phyloP scores from a whole-genome alignment of 2,888 invertebrate species.

The Hipparchia semele region DNA sequence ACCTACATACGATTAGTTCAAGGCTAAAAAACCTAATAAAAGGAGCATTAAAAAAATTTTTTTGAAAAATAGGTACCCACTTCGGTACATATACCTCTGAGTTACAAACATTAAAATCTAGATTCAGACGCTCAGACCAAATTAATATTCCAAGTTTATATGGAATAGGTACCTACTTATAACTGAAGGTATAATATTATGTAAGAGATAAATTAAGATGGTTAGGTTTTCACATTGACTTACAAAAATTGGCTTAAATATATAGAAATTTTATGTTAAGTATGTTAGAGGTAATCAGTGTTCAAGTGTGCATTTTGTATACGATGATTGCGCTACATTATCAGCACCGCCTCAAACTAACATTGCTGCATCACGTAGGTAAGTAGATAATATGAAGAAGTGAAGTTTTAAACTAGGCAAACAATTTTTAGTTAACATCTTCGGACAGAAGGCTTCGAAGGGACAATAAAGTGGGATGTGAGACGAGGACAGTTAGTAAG shows the following conservation, averaged over 20 bases:
- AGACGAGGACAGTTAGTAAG: slow-evolving; percentile 78
- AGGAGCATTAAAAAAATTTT: no score
- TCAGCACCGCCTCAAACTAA: slow-evolving; percentile 22
- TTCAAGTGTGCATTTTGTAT: slow-evolving; percentile 4
- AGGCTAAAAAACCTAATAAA: no score
- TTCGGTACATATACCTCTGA: no score
- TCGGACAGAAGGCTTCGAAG: slow-evolving; percentile 79
- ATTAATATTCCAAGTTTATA: no score
- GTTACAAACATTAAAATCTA: neutral
- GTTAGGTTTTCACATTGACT: neutral
- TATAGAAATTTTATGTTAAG: neutral
- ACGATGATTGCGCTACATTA: slow-evolving; percentile 7
- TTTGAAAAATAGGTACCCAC: no score
- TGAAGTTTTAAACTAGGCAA: slow-evolving; percentile 64
- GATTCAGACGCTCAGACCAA: neutral
- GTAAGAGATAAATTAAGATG: no score
- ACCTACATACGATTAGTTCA: no score
- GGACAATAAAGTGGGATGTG: slow-evolving; percentile 80
- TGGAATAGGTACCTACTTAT: no score
- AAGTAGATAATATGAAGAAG: slow-evolving; percentile 46
- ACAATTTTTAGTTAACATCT: slow-evolving; percentile 78
- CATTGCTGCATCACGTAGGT: slow-evolving; percentile 49
- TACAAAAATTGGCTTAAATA: neutral
- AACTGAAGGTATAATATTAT: no score
- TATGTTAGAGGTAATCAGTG: slow-evolving; percentile 2